Evolutionary conservation across 2,888 invertebrate genomes (phyloP).

Genomic region (Caenorhabditis uteleia): DNA sequence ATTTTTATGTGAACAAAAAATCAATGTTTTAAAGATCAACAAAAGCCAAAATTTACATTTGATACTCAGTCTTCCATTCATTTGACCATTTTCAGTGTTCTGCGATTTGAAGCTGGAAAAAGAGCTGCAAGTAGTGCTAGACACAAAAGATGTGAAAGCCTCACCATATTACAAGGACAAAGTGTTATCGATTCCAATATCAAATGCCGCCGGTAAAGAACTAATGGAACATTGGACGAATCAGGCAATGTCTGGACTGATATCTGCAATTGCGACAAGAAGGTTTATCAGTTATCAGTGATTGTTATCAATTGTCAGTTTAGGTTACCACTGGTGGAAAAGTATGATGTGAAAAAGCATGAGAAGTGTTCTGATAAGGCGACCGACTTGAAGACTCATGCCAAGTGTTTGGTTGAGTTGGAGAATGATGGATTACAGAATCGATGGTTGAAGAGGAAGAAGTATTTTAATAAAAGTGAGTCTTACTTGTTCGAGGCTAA

Average conservation of each 20-base stretch:
- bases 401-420: constrained; percentile 42
- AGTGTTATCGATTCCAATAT: constrained; percentile 16
- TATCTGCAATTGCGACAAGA: constrained; percentile 39
- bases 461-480: constrained; percentile 18
- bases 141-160: constrained; percentile 11
- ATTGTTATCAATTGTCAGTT: background rate
- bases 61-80: too few relatives aligned
- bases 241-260: constrained; percentile 33
- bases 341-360: constrained; percentile 16
- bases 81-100: too few relatives aligned
- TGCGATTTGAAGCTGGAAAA: background rate
- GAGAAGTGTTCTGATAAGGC: constrained; percentile 43
- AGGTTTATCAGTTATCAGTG: constrained; percentile 3
- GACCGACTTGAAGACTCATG: constrained; percentile 38
- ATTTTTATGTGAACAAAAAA: too few relatives aligned
- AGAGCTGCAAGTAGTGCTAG: background rate
- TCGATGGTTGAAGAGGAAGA: constrained; percentile 11
- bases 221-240: constrained; percentile 37
- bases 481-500: too few relatives aligned
- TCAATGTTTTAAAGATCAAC: too few relatives aligned
- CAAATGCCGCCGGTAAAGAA: constrained; percentile 25
- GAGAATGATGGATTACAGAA: constrained; percentile 23
- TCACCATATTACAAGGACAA: constrained; percentile 20
- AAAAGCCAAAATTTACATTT: too few relatives aligned
- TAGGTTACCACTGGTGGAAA: constrained; percentile 22